Evolutionary conservation across 1,140 invertebrate genomes (phyloP), one percentile per base, ranked within the genome.

Genomic region (Meloidogyne chitwoodi): DNA sequence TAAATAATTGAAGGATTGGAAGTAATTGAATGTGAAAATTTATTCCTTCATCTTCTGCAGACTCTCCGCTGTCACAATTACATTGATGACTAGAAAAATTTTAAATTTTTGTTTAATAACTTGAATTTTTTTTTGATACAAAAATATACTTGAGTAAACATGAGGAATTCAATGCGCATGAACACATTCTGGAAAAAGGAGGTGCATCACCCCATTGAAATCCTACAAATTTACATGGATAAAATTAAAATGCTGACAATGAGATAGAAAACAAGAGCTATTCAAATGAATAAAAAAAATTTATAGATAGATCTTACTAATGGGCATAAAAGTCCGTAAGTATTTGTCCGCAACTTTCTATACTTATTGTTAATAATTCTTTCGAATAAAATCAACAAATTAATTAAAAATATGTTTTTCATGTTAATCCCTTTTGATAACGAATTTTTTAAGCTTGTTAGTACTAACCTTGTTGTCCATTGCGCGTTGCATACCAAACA

Each of bases 151-250:
- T 80, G 27, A 83, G 80, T 65, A 80, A 56, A 76, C 84, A 85
- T 24, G 83, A 83, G n/a, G 81, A 69, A 77, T 85, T 87, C 22
- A 85, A 66, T 38, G 86, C 84, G 78, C 84, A 85, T n/a, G 79
- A 72, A 69, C 84, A 85, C 84, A 85, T 82, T 70, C 84, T 64
- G 2, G 81, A 84, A 66, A 80, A 85, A 11, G 84, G 84, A 11
- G 84, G 84, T 22, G 84, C 86, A 77, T 83, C 80, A 29, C 79
- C 84, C 84, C 84, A 85, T 75, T 85, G 84, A 41, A 84, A 69
- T 12, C 84, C 65, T 67, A 24, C n/a, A n/a, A n/a, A n/a, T n/a
- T n/a, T n/a, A n/a, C n/a, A n/a, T n/a, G n/a, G n/a, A n/a, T n/a
- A n/a, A n/a, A n/a, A n/a, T n/a, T n/a, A n/a, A n/a, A n/a, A n/a